Evolutionary conservation across 2,113 vertebrate genomes (phyloP).

Genomic region (Drymodes brunneopygia): DNA sequence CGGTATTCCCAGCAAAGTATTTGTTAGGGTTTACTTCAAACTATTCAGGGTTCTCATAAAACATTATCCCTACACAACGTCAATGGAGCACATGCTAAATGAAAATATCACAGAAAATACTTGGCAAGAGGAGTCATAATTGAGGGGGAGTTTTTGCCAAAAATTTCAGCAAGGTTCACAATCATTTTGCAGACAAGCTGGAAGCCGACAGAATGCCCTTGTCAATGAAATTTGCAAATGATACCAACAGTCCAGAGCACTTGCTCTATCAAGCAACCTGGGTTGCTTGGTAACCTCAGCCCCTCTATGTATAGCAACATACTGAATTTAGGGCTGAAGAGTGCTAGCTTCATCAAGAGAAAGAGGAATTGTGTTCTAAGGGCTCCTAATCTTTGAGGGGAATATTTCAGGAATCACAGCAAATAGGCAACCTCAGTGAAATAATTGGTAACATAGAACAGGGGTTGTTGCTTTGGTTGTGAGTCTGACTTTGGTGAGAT

Average conservation of each 20-base stretch:
- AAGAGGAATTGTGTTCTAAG: background rate
- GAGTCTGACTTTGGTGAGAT: background rate
- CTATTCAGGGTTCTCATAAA: background rate
- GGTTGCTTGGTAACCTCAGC: background rate
- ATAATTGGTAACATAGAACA: background rate
- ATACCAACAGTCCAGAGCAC: background rate
- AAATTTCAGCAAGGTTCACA: background rate
- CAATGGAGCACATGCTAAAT: background rate
- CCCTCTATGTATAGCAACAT: background rate
- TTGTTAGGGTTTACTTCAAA: background rate
- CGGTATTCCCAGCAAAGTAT: background rate
- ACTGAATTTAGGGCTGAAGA: background rate
- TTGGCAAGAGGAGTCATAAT: background rate
- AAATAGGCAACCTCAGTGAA: background rate
- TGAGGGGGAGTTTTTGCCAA: background rate
- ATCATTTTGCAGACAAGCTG: background rate
- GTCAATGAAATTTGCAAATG: background rate
- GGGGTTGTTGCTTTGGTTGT: background rate
- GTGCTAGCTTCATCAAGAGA: background rate
- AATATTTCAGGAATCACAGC: background rate
- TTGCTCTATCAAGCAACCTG: background rate
- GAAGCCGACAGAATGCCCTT: background rate
- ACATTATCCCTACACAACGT: background rate
- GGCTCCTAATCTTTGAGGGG: background rate
- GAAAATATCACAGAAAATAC: background rate